These are phyloP conservation scores for Acleris holmiana DNA, from an alignment of 2,888 invertebrate genomes.

Conservation along the genomic window DNA sequence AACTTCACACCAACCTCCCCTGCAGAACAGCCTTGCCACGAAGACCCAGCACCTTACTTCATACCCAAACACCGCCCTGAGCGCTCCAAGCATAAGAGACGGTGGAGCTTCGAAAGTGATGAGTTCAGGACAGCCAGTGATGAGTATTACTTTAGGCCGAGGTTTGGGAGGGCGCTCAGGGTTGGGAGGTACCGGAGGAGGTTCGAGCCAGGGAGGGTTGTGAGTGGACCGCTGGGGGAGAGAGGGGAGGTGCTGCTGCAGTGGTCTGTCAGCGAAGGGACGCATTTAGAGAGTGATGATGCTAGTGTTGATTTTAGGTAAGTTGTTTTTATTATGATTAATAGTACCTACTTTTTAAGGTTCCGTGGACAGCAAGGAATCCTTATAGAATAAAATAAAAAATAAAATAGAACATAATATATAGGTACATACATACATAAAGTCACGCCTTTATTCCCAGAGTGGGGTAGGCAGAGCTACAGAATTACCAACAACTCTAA, in stretches of 20 bases:
- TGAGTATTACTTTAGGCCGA: conserved; percentile 70
- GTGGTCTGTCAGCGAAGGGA: conserved; percentile 69
- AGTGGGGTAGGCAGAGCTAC: no score
- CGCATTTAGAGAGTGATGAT: conserved; percentile 65
- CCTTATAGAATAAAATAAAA: no score
- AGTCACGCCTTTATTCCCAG: no score
- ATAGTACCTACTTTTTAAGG: no score
- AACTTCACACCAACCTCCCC: conserved; percentile 75
- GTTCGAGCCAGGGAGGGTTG: conserved; percentile 65
- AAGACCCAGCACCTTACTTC: conserved; percentile 67
- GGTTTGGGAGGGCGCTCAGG: conserved; percentile 60
- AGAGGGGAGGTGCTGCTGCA: conserved; percentile 61
- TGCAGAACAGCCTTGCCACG: conserved; percentile 66
- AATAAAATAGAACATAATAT: no score
- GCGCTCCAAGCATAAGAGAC: conserved; percentile 60
- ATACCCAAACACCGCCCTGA: conserved; percentile 63
- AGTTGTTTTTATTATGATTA: conserved; percentile 46
- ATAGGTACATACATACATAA: no score
- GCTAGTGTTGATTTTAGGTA: conserved; percentile 80
- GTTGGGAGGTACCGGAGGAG: conserved; percentile 54
- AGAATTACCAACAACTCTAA: no score
- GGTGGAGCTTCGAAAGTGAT: conserved; percentile 38
- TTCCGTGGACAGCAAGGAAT: no score
- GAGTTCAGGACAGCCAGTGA: conserved; percentile 43
- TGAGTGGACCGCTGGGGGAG: conserved; percentile 65